These are phyloP conservation scores for Ciconia stormi DNA, from an alignment of 2,113 vertebrate species.

Conservation along the genomic window DNA sequence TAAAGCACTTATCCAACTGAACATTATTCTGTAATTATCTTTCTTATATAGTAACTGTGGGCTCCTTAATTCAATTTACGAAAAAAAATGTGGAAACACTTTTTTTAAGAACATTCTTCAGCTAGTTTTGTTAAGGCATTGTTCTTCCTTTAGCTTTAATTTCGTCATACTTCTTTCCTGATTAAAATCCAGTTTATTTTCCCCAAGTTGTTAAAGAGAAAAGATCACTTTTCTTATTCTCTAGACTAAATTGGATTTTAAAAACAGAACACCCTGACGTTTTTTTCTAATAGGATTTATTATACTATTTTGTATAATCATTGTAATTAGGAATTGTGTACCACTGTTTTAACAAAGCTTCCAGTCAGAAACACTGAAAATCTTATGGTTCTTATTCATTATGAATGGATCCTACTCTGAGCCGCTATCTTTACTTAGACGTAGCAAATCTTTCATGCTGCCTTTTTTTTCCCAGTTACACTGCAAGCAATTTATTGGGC, in stretches of 20 bases:
- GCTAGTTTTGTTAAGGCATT: neutral
- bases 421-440: neutral
- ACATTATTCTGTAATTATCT: slow-evolving; percentile 7
- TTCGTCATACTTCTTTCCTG: slow-evolving; percentile 37
- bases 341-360: slow-evolving; percentile 1
- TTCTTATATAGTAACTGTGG: neutral
- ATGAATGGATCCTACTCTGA: neutral
- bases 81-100: neutral
- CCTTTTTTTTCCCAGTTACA: neutral
- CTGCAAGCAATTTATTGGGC: neutral
- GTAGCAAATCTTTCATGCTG: neutral
- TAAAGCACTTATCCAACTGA: neutral
- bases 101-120: neutral
- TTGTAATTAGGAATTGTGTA: neutral
- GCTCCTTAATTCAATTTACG: slow-evolving; percentile 21
- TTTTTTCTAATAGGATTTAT: slow-evolving; percentile 33
- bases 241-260: slow-evolving; percentile 42
- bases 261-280: neutral
- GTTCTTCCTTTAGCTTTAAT: slow-evolving; percentile 13
- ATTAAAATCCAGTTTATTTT: slow-evolving; percentile 63
- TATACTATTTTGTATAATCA: neutral
- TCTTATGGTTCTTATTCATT: neutral
- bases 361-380: neutral
- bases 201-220: slow-evolving; percentile 30
- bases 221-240: slow-evolving; percentile 1